phyloP scores from a whole-genome alignment of 2,113 vertebrate species.

The Notiomystis cincta region DNA sequence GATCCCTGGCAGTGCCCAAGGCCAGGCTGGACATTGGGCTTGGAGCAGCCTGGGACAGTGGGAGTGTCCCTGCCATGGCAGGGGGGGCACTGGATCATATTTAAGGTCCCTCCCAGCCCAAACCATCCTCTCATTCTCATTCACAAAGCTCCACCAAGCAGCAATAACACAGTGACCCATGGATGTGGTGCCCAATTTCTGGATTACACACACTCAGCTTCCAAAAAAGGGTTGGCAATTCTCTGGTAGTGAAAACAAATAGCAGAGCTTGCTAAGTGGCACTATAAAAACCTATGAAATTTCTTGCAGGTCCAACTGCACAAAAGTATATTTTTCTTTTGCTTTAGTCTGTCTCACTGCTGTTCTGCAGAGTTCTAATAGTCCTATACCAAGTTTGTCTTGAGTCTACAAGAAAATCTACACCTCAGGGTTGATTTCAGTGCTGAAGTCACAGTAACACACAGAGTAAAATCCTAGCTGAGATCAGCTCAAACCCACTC shows the following conservation, averaged over 20 bases:
- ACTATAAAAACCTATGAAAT: neutral
- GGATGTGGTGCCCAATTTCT: neutral
- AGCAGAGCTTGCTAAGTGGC: neutral
- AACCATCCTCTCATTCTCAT: neutral
- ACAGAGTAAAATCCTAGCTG: neutral
- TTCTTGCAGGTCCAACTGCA: neutral
- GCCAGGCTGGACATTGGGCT: neutral
- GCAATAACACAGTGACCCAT: accelerated
- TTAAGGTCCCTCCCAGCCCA: neutral
- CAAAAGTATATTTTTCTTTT: neutral
- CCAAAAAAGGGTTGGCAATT: neutral
- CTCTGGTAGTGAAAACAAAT: neutral
- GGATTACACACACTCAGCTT: neutral
- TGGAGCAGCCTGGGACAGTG: neutral
- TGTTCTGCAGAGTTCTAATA: neutral
- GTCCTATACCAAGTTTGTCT: neutral
- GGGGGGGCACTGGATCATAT: accelerated
- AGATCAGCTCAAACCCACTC: neutral
- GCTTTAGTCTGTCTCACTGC: neutral
- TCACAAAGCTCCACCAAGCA: neutral
- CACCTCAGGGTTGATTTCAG: neutral
- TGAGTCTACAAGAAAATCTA: neutral
- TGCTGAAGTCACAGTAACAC: neutral
- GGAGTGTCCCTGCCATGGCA: neutral
- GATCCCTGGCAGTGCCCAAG: neutral